Evolutionary conservation across 2,888 invertebrate species (phyloP).

Genomic region (Nemapogon koenigi): DNA sequence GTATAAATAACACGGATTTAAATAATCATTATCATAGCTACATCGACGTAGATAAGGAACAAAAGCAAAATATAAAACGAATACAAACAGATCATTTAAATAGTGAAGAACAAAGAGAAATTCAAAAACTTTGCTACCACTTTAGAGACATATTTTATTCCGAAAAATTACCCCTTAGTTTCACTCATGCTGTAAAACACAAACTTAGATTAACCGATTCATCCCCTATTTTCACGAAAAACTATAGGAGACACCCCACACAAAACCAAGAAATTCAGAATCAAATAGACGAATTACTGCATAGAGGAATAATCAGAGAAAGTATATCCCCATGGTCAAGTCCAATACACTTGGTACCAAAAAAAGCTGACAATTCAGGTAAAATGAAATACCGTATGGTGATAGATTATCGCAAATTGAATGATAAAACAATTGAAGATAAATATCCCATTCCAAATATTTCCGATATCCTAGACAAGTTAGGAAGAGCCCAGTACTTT

Average conservation of each 20-base stretch:
- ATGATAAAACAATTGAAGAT: constrained; percentile 19
- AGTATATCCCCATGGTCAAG: constrained; percentile 18
- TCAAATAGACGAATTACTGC: constrained; percentile 17
- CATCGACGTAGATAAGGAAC: constrained; percentile 9
- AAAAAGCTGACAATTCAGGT: constrained; percentile 19
- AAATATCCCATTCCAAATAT: constrained; percentile 21
- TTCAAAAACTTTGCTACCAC: constrained; percentile 19
- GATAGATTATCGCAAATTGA: constrained; percentile 19
- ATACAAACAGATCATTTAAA: constrained; percentile 19
- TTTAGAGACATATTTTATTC: constrained; percentile 25
- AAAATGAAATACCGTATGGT: constrained; percentile 18
- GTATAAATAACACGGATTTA: background rate
- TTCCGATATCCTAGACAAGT: constrained; percentile 19
- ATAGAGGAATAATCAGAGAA: constrained; percentile 18
- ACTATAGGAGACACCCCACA: constrained; percentile 16
- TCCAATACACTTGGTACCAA: constrained; percentile 18
- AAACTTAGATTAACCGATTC: constrained; percentile 20
- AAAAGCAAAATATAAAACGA: background rate
- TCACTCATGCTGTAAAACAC: constrained; percentile 24
- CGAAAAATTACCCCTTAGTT: constrained; percentile 22
- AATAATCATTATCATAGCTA: background rate
- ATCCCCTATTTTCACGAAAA: constrained; percentile 17
- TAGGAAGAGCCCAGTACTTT: constrained; percentile 17
- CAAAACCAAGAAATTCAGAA: constrained; percentile 17
- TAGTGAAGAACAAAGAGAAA: constrained; percentile 19